These are phyloP conservation scores for Craseonycteris thonglongyai DNA, from an alignment of 2,113 vertebrate species.

Conservation along the genomic window DNA sequence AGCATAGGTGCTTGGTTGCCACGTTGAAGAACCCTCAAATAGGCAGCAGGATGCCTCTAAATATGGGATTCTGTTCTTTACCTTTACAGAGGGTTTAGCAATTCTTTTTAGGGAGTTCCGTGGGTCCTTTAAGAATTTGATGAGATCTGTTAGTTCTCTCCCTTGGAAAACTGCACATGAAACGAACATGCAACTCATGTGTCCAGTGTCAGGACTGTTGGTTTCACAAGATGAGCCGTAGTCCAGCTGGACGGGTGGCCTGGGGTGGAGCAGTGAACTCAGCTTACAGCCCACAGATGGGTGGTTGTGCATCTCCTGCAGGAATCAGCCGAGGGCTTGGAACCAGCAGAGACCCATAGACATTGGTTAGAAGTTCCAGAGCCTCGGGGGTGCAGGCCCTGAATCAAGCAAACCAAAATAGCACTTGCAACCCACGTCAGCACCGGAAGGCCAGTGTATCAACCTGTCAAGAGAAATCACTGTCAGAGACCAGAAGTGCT, in stretches of 20 bases:
- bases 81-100: not conserved
- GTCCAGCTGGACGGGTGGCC: not conserved
- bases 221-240: not conserved
- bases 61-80: not conserved
- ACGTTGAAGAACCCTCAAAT: not conserved
- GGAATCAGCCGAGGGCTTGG: not conserved
- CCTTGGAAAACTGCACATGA: not conserved
- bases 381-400: not conserved
- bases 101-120: not conserved
- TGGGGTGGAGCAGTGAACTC: accelerated
- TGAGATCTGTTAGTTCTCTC: not conserved
- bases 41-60: not conserved
- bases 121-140: not conserved
- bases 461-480: not conserved
- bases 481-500: not conserved
- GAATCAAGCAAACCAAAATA: not conserved
- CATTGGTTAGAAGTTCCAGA: not conserved
- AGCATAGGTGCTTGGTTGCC: not conserved
- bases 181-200: no score
- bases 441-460: not conserved
- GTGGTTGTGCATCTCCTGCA: accelerated
- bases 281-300: accelerated
- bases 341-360: not conserved
- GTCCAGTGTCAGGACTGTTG: not conserved
- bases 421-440: accelerated